phyloP scores from a whole-genome alignment of 2,888 invertebrate genomes.

The Neoaliturus tenellus region DNA sequence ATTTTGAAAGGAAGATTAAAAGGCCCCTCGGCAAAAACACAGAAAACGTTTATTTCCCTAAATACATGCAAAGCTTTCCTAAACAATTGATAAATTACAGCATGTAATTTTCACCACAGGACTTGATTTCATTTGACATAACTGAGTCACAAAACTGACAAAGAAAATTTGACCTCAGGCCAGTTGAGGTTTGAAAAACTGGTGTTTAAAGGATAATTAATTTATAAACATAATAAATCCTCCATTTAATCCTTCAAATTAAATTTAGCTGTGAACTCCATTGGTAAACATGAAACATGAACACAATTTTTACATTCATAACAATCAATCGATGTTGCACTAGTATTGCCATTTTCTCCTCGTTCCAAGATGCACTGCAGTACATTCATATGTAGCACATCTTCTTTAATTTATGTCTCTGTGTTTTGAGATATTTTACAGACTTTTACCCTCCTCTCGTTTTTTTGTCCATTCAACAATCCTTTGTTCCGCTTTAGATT shows the following conservation, averaged over 20 bases:
- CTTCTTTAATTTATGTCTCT: neutral
- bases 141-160: no score
- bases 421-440: neutral
- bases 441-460: neutral
- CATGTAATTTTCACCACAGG: no score
- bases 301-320: neutral
- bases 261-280: neutral
- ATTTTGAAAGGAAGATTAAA: no score
- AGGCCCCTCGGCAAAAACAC: no score
- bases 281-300: neutral
- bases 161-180: no score
- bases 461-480: neutral
- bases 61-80: no score
- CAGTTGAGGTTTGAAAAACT: no score
- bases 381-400: neutral
- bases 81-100: no score
- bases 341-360: neutral
- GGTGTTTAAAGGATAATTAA: no score
- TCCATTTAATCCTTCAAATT: conserved; percentile 1
- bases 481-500: neutral
- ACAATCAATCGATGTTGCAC: neutral
- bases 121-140: no score
- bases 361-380: neutral
- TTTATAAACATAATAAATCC: no score
- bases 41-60: no score